phyloP scores from a whole-genome alignment of 2,113 vertebrate genomes.

The Physeter macrocephalus region DNA sequence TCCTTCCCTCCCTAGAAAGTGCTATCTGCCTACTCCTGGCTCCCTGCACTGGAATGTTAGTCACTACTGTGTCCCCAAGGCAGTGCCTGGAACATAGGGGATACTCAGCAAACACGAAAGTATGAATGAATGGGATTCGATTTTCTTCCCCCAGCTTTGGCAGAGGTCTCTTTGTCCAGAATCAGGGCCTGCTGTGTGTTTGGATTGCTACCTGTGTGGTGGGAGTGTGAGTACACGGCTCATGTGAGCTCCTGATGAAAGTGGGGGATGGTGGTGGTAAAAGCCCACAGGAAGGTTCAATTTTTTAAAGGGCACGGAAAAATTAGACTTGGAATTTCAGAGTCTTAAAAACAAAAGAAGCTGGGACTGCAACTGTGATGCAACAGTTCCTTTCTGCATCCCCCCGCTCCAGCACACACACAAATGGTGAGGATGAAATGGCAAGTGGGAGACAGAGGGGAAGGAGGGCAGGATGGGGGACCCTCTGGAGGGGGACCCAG shows the following conservation, averaged over 20 bases:
- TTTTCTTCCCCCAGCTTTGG: background rate
- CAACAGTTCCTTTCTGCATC: background rate
- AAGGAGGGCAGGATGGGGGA: background rate
- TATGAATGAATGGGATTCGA: background rate
- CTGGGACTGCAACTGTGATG: background rate
- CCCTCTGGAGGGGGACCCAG: background rate
- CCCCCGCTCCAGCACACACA: background rate
- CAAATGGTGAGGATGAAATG: background rate
- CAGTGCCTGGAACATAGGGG: background rate
- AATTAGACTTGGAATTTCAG: background rate
- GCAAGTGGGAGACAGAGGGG: background rate
- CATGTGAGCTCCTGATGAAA: background rate
- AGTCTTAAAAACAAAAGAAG: background rate
- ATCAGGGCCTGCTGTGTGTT: background rate
- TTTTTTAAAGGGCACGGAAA: background rate
- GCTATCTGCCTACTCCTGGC: background rate
- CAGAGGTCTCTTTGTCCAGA: background rate
- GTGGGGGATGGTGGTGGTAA: too few species aligned
- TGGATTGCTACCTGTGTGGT: background rate
- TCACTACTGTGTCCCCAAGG: background rate
- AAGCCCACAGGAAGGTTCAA: background rate
- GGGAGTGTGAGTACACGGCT: background rate
- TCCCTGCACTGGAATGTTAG: background rate
- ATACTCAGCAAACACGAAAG: background rate
- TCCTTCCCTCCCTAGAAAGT: fast-evolving